Percentiles rank a stretch among this genome's conserved stretches.
Evolutionary conservation across 2,888 invertebrate species (phyloP).

Genomic region (Thumatha senex): DNA sequence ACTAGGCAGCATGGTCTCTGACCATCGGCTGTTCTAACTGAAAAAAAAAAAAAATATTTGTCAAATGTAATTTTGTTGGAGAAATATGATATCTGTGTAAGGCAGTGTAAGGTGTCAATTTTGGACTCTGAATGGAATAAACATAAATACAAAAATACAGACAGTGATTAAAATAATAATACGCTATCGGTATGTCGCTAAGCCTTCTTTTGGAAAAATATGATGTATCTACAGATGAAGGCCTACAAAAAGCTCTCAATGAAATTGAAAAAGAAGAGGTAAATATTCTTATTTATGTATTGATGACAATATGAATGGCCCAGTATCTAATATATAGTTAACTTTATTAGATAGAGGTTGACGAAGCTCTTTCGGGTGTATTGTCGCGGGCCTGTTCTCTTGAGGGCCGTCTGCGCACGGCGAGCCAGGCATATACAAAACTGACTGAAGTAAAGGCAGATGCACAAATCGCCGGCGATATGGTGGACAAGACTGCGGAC

Average conservation of each 20-base stretch:
- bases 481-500: conserved; percentile 93
- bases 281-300: conserved; percentile 16
- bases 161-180: not conserved
- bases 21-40: too few relatives aligned
- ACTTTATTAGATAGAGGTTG: conserved; percentile 85
- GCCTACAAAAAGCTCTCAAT: conserved; percentile 81
- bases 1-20: too few relatives aligned
- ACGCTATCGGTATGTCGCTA: conserved; percentile 50
- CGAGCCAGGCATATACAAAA: conserved; percentile 92
- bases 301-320: conserved; percentile 33
- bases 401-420: conserved; percentile 90
- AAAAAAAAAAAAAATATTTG: too few relatives aligned
- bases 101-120: not conserved
- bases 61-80: too few relatives aligned
- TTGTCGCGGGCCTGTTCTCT: conserved; percentile 89
- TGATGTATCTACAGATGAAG: conserved; percentile 81
- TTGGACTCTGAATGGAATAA: not conserved
- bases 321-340: not conserved
- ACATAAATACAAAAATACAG: conserved; percentile 21
- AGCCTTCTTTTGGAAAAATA: conserved; percentile 71
- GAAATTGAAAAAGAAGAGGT: conserved; percentile 85
- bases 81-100: not conserved
- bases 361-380: conserved; percentile 87
- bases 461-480: conserved; percentile 91
- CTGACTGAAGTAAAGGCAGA: conserved; percentile 90